Evolutionary conservation across 2,113 vertebrate genomes (phyloP), one percentile per base, ranked within the genome.

Genomic region (Tetraodon nigroviridis): DNA sequence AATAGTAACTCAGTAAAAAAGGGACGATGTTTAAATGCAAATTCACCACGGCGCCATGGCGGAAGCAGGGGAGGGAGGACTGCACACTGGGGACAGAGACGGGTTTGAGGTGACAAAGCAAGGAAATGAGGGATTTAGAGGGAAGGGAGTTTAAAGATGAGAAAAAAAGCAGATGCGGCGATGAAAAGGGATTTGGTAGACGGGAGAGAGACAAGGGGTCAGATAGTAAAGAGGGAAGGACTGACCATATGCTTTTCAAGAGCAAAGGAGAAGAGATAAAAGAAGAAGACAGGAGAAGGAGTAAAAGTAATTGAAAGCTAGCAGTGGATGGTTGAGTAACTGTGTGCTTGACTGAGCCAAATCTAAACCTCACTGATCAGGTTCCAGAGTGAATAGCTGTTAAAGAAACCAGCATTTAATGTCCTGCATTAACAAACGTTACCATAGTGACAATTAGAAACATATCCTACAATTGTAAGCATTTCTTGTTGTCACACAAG

Each of bases 1-100:
- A 80, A 69, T 81, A 83, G 79, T 72, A 80, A 67, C 62, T 61
- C 59, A 58, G 71, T 76, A 76, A 82, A 81, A 5, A 60, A 59
- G 72, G 59, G 51, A 47, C 72, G 61, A 61, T 79, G 79, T 77
- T 84, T 70, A 79, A 81, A 85, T 86, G 78, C 78, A 76, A 86
- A 87, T 88, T 71, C 44, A 57, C 46, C 46, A 71, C 58, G 2
- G 47, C 27, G 63, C 77, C 58, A 49, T 67, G 80, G 75, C 47
- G 55, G 66, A 42, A 41, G 62, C 64, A 54, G 69, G 67, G 65
- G 69, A 69, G 29, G 63, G 63, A 69, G 63, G 78, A 69, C 68
- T 79, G 69, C 66, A 69, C 61, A 65, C 48, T 51, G 54, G 53
- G 17, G 44, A 46, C 44, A 47, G 51, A 70, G 64, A 61, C 56